Base-by-base conservation (phyloP, 37 sponge, comb jelly and placozoan genomes). In the Cliona cf. orientalis region DNA sequence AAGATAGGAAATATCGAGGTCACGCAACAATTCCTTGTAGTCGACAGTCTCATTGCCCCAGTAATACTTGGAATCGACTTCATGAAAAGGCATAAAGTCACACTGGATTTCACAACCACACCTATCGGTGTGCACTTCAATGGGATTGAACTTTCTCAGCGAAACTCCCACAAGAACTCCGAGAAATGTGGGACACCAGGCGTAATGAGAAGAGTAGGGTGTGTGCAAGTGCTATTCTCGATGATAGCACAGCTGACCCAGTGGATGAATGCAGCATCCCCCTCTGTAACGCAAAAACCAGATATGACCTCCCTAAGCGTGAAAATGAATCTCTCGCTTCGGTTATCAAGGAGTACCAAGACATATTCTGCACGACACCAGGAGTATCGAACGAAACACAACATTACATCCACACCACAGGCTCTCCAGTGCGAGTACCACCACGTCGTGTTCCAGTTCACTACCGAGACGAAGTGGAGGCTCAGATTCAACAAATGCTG, bases 41-140 rank as follows among this genome's bases (percentile, higher is more conserved):
- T 90, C 0, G 29, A 76, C 2, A 61, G 39, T 33, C 59, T 90
- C 33, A 62, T 90, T 6, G 68, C 70, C 34, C 81, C 53, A 37
- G 76, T 80, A 21, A 90, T 90, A 35, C 69, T 84, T 31, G 81
- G 91, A 39, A 60, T 84, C 31, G 86, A 90, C 74, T 90, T 84
- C 42, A 29, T 76, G 25, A 45, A 56, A 4, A 58, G 40, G 11
- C 32, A 73, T 37, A 49, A 25, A n/a, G 21, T 86, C 31, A 44
- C 69, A 1, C 35, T 91, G 40, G 86, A 91, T 61, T 91, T 91
- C 61, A 71, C 71, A 36, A 43, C 41, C 21, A 37, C 2, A 21
- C 83, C 72, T 23, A 59, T 87, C n/a, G n/a, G n/a, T n/a, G n/a
- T n/a, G n/a, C n/a, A n/a, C n/a, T n/a, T n/a, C n/a, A n/a, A n/a